Conservation (phyloP, 1,140 invertebrate species). For the Drosophila lowei region DNA sequence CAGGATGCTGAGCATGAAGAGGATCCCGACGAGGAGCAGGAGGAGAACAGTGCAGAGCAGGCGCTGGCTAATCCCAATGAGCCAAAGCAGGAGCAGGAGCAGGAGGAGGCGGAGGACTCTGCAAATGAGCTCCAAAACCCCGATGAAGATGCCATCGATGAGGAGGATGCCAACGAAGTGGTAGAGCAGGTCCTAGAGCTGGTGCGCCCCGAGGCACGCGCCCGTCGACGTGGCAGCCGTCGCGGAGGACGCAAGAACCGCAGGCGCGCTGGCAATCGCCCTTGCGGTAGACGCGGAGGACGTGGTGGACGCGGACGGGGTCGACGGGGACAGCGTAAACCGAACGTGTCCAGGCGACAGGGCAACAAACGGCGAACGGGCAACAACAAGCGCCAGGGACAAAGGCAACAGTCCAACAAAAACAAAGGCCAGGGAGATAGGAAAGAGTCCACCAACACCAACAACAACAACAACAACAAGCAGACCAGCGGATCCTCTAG, state of each 20-base stretch:
- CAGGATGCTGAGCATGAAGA: conserved; percentile 55
- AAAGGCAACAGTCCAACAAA: conserved; percentile 3
- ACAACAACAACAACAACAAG: conserved; percentile 16
- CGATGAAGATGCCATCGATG: conserved; percentile 10
- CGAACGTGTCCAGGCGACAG: conserved; percentile 14
- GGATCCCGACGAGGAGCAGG: conserved; percentile 25
- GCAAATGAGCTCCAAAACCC: conserved; percentile 22
- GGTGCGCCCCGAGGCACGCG: background rate
- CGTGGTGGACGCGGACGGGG: conserved; percentile 11
- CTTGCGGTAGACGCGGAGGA: conserved; percentile 23
- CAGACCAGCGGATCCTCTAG: conserved; percentile 4
- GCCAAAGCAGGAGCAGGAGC: conserved; percentile 13
- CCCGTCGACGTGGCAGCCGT: conserved; percentile 1
- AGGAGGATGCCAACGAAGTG: conserved; percentile 5
- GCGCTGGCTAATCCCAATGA: conserved; percentile 12
- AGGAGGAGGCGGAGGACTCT: background rate
- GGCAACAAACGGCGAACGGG: conserved; percentile 24
- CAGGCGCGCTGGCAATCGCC: conserved; percentile 30
- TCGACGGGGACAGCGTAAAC: conserved; percentile 26
- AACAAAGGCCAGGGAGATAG: background rate
- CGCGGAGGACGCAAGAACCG: conserved; percentile 13
- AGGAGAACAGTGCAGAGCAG: conserved; percentile 19
- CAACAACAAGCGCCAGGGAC: conserved; percentile 23
- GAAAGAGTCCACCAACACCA: too few relatives aligned
- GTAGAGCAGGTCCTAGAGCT: background rate